Conservation (phyloP, 2,888 invertebrate genomes). For the Ditylenchus weischeri region DNA sequence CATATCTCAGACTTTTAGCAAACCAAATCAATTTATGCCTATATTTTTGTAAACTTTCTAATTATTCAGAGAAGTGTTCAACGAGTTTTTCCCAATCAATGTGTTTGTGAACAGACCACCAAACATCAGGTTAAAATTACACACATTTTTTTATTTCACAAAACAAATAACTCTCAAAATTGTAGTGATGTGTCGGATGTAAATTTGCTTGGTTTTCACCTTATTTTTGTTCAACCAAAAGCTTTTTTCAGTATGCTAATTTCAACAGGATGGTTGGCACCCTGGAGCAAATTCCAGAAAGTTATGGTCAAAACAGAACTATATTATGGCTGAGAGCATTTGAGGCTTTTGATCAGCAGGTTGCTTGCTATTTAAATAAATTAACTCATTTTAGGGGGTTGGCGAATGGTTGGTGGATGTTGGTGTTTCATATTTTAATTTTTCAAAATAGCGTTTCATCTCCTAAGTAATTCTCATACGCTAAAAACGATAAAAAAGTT, state of each 20-base stretch:
- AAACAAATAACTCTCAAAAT: background rate
- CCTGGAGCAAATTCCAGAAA: conserved; percentile 46
- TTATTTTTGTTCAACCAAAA: too few species aligned
- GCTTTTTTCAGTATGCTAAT: conserved; percentile 24
- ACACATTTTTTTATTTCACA: background rate
- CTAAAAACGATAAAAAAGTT: too few species aligned
- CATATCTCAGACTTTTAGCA: too few species aligned
- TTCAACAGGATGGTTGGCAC: conserved; percentile 43
- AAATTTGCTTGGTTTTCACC: background rate
- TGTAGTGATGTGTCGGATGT: background rate
- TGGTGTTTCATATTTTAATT: too few species aligned
- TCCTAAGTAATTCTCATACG: too few species aligned
- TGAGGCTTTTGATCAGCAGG: conserved; percentile 42
- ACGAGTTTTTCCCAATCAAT: conserved; percentile 53
- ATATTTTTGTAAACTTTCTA: conserved; percentile 17
- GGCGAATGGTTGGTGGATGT: too few species aligned
- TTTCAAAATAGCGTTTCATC: too few species aligned
- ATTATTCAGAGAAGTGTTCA: conserved; percentile 46
- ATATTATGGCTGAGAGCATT: conserved; percentile 50
- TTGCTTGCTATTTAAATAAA: too few species aligned
- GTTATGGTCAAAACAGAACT: conserved; percentile 47
- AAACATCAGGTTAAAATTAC: conserved; percentile 31
- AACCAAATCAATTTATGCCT: too few species aligned
- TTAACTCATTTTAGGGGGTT: too few species aligned
- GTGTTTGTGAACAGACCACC: conserved; percentile 54